Evolutionary conservation across 2,113 vertebrate species (phyloP).

Genomic region (Sialia sialis): DNA sequence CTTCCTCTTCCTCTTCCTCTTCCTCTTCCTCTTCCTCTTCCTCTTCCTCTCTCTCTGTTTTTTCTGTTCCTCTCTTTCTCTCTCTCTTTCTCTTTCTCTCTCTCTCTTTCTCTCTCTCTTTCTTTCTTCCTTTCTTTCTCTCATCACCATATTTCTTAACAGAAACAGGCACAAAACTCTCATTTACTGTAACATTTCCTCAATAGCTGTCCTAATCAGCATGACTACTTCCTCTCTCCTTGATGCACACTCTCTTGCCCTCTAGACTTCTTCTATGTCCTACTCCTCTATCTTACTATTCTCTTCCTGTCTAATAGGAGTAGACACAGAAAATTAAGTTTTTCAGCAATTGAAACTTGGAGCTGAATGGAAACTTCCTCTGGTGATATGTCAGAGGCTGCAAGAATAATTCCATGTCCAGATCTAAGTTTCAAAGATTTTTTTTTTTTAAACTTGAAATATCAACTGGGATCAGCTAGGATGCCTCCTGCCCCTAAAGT

Average conservation of each 20-base stretch:
- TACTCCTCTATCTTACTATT: neutral
- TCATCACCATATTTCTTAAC: neutral
- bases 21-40: too few relatives aligned
- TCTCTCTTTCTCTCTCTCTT: fast-evolving
- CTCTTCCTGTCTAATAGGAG: neutral
- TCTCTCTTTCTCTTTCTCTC: neutral
- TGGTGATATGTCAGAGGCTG: fast-evolving
- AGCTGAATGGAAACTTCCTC: neutral
- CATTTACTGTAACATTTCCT: neutral
- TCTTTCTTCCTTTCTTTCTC: too few relatives aligned
- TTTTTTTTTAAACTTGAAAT: neutral
- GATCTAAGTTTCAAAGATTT: neutral
- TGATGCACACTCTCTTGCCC: neutral
- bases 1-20: fast-evolving
- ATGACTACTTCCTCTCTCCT: neutral
- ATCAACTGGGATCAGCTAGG: neutral
- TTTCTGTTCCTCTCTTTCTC: too few relatives aligned
- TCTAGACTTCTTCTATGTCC: neutral
- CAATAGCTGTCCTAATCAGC: neutral
- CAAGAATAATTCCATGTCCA: neutral
- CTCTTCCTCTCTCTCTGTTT: neutral
- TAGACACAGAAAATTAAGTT: neutral
- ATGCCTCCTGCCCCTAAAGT: neutral
- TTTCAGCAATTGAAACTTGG: neutral
- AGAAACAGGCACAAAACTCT: neutral